Conservation (phyloP, 1,140 invertebrate species). For the Chrysomallon squamiferum region DNA sequence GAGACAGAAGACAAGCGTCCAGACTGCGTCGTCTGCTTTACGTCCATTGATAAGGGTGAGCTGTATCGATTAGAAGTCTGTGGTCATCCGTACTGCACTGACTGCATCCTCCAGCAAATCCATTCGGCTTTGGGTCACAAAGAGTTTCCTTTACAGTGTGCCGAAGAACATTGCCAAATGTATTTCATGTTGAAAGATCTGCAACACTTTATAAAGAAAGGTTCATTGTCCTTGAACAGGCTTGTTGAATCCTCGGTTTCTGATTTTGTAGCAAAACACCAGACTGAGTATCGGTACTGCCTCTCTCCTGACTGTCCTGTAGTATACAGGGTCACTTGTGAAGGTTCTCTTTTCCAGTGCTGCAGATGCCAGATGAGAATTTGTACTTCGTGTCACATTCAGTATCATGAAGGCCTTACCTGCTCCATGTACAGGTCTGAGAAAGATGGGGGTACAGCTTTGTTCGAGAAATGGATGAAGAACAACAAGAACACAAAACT, state of each 20-base stretch:
- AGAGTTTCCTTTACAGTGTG: conserved; percentile 44
- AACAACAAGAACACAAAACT: conserved; percentile 26
- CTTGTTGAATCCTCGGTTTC: conserved; percentile 25
- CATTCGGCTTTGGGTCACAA: conserved; percentile 16
- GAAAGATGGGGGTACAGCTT: not conserved
- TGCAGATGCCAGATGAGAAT: conserved; percentile 30
- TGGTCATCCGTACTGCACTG: conserved; percentile 52
- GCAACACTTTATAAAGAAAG: conserved; percentile 10
- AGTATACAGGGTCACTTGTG: conserved; percentile 33
- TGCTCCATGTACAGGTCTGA: conserved; percentile 35
- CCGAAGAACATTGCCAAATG: conserved; percentile 33
- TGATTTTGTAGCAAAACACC: conserved; percentile 28
- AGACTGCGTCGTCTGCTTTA: conserved; percentile 49
- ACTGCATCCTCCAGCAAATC: conserved; percentile 37
- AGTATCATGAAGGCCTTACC: conserved; percentile 43
- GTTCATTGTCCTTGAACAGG: conserved; percentile 10
- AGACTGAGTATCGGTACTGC: conserved; percentile 37
- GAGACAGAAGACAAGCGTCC: conserved; percentile 14
- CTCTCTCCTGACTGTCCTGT: conserved; percentile 46
- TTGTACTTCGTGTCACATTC: conserved; percentile 41
- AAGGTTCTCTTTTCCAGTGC: conserved; percentile 35
- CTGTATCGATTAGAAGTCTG: conserved; percentile 48
- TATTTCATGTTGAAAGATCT: conserved; percentile 38
- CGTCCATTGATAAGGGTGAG: conserved; percentile 33
- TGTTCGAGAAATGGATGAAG: conserved; percentile 25